phyloP scores from a whole-genome alignment of 2,113 vertebrate genomes.

The Lepidothrix coronata region DNA sequence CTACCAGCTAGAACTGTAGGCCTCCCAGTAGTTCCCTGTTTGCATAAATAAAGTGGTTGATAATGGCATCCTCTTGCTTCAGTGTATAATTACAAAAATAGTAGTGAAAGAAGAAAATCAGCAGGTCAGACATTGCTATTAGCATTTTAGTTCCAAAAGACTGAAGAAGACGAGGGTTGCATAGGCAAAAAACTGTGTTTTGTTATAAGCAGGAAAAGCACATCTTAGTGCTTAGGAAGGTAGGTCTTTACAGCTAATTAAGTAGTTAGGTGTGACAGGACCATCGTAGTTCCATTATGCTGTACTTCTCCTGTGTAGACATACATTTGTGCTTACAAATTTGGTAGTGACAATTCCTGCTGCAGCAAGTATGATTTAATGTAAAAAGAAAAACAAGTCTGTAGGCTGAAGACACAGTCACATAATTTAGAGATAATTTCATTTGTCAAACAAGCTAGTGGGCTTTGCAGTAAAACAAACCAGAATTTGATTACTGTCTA shows the following conservation, averaged over 20 bases:
- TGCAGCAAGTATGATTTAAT: not conserved
- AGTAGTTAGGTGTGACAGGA: not conserved
- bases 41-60: not conserved
- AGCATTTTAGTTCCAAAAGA: not conserved
- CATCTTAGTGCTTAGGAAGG: not conserved
- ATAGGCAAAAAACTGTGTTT: not conserved
- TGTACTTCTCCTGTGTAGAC: not conserved
- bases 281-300: not conserved
- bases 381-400: not conserved
- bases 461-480: constrained; percentile 23
- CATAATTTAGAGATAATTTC: not conserved
- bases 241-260: not conserved
- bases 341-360: not conserved
- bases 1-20: not conserved
- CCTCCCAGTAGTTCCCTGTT: not conserved
- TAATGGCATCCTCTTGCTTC: not conserved
- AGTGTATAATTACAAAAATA: not conserved
- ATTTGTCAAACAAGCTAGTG: not conserved
- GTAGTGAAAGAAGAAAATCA: not conserved
- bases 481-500: constrained; percentile 26
- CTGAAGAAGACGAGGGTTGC: not conserved
- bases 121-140: not conserved
- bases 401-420: not conserved
- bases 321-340: not conserved
- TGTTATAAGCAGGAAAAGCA: not conserved